These are phyloP conservation scores for Carterocephalus palaemon DNA, from an alignment of 2,888 invertebrate genomes.

Conservation along the genomic window DNA sequence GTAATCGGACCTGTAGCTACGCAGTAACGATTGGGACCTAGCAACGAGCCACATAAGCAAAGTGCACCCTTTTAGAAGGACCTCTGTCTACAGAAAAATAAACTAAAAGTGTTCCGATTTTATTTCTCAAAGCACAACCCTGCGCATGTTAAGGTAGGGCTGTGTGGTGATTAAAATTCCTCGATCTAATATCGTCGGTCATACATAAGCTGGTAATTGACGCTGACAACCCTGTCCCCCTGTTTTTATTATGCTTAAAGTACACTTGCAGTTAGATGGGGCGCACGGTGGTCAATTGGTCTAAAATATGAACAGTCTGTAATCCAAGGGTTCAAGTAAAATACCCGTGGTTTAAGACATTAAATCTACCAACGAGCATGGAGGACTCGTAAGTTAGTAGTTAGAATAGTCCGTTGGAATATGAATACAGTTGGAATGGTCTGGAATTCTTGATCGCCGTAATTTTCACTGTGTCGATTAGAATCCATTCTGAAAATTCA, in stretches of 20 bases:
- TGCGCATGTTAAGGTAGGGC: constrained; percentile 46
- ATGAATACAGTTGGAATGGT: too few relatives aligned
- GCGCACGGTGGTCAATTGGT: neutral
- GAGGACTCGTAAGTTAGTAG: too few relatives aligned
- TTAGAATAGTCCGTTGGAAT: too few relatives aligned
- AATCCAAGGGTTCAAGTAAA: too few relatives aligned
- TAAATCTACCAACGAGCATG: too few relatives aligned
- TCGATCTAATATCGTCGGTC: constrained; percentile 54
- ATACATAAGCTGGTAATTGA: constrained; percentile 68
- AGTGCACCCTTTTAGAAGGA: constrained; percentile 1
- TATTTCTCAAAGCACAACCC: constrained; percentile 41
- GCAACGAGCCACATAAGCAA: too few relatives aligned
- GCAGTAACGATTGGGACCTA: too few relatives aligned
- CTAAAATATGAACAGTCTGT: neutral
- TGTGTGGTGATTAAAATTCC: constrained; percentile 69
- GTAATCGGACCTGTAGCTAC: too few relatives aligned
- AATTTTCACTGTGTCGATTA: too few relatives aligned
- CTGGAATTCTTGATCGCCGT: too few relatives aligned
- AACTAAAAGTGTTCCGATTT: neutral
- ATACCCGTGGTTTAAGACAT: too few relatives aligned
- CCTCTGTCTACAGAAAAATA: neutral
- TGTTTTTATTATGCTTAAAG: constrained; percentile 7
- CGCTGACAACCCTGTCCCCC: constrained; percentile 27
- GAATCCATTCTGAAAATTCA: too few relatives aligned
- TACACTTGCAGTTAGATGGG: constrained; percentile 1